phyloP scores from a whole-genome alignment of 2,797 vertebrate genomes.

The Tinamus major region DNA sequence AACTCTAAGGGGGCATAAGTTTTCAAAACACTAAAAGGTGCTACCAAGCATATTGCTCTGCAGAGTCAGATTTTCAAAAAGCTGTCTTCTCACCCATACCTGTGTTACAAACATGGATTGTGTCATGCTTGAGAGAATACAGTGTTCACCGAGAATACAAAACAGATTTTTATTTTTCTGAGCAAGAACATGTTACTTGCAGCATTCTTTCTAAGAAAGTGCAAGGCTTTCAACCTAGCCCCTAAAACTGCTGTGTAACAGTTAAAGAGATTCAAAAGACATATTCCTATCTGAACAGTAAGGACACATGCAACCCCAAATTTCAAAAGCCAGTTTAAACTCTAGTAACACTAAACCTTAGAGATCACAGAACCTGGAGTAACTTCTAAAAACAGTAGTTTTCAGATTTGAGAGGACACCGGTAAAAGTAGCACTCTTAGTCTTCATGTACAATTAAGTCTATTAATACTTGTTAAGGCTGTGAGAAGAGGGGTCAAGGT shows the following conservation, averaged over 20 bases:
- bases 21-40: neutral
- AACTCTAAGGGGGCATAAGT: neutral
- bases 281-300: neutral
- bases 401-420: neutral
- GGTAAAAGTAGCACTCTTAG: fast-evolving
- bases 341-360: neutral
- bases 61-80: neutral
- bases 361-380: neutral
- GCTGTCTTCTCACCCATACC: neutral
- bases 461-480: fast-evolving
- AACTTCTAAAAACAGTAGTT: neutral
- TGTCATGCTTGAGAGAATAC: neutral
- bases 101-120: neutral
- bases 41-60: neutral
- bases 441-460: neutral
- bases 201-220: neutral
- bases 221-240: neutral
- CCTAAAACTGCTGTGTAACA: neutral
- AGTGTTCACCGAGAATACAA: neutral
- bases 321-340: neutral
- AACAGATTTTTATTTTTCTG: neutral
- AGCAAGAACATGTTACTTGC: neutral
- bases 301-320: neutral
- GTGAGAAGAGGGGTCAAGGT: neutral
- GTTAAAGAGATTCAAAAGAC: neutral